Evolutionary conservation across 2,797 vertebrate genomes (phyloP), one percentile per base, ranked within the genome.

Genomic region (Austrolebias charrua): DNA sequence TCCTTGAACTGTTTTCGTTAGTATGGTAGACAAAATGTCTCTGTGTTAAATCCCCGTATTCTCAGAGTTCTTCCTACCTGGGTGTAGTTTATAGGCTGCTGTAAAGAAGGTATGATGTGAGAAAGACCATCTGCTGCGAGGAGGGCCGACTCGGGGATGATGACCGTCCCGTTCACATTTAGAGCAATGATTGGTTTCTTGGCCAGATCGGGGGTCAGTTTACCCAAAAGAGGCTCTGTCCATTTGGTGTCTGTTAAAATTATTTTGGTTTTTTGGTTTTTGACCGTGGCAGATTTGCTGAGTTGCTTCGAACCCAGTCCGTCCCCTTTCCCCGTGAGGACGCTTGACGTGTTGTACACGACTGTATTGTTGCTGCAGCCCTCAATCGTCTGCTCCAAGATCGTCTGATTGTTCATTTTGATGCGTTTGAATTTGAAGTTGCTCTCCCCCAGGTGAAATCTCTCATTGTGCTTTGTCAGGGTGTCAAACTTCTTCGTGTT

Each of bases 401-500:
- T 94, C 4, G 98, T 99, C 80, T 98, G 98, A 73, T 94, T 98
- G 91, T 97, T 98, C 89, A 96, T 94, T 81, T 98, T 99, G 89
- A 98, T 95, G 71, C 98, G 86, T 73, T 97, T 98, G 83, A 99
- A 95, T 76, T 97, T 98, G 65, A 99, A 99, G 91, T 97, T 98
- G 83, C 88, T 94, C 89, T 98, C 96, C 50, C 96, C 96, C 0
- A 95, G 96, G 79, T 99, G 98, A 89, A 94, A 94, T 71, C 94
- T 94, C 73, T 96, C 88, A 35, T 99, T 99, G 91, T 99, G 98
- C 79, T 99, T 96, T 0, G 98, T 98, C 79, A 99, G 86, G n/a
- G 94, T 96, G 87, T 98, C 98, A 0, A 99, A 99, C 85, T 98
- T 99, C 92, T 99, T 98, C 58, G 98, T 99, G 86, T 96, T 98